Percentiles rank a stretch among this genome's conserved stretches.
Evolutionary conservation across 2,797 vertebrate genomes (phyloP).

Genomic region (Amblyopsis hoosieri): DNA sequence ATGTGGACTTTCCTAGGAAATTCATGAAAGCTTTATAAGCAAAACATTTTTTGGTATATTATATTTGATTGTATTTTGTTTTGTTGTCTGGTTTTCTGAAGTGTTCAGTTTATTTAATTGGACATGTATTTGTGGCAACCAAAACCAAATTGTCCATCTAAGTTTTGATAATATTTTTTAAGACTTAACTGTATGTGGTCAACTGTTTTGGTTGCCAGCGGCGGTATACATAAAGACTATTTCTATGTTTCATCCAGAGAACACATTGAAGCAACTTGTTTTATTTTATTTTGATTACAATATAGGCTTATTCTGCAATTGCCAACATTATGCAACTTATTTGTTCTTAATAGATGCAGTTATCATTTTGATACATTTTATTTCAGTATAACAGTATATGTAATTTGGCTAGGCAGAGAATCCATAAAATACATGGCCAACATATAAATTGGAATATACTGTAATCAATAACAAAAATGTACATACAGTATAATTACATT

Average conservation of each 20-base stretch:
- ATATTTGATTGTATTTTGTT: conserved; percentile 44
- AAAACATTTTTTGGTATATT: conserved; percentile 29
- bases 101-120: conserved; percentile 50
- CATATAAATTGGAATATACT: conserved; percentile 24
- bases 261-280: conserved; percentile 10
- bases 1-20: conserved; percentile 12
- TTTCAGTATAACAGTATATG: conserved; percentile 13
- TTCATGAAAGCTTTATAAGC: conserved; percentile 15
- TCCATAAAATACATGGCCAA: conserved; percentile 78
- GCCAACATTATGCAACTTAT: conserved; percentile 42
- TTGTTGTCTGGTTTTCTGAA: conserved; percentile 34
- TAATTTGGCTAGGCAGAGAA: conserved; percentile 82
- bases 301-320: conserved; percentile 26
- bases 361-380: neutral
- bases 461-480: conserved; percentile 13
- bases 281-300: conserved; percentile 5
- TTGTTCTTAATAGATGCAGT: conserved; percentile 5
- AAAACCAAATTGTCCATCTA: conserved; percentile 60
- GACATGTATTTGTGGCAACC: conserved; percentile 78
- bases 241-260: conserved; percentile 55
- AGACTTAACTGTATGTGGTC: neutral
- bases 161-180: conserved; percentile 11
- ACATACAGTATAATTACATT: neutral
- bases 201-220: conserved; percentile 27
- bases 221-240: conserved; percentile 76